Base-by-base conservation (phyloP, 2,797 vertebrate species). In the Oceanodroma leucorhoa region DNA sequence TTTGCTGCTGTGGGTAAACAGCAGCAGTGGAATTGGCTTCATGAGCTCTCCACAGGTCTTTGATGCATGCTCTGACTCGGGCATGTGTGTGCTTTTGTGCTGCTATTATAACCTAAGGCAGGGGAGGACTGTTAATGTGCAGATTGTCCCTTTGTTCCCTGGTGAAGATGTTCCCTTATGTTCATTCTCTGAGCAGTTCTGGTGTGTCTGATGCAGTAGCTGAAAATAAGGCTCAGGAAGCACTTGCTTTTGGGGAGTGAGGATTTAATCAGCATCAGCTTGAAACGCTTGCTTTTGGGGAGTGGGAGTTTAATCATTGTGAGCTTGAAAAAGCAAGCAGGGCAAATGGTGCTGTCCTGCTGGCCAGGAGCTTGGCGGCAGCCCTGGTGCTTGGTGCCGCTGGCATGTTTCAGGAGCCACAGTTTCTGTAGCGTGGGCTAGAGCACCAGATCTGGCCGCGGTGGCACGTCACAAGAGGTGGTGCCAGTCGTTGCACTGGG, bases 391-490 rank as follows among this genome's bases (percentile, higher is more conserved):
- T n/a, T 6, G 23, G 22, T 62, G 67, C 38, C 6, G 7, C 27
- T 20, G 62, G 15, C 2, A 6, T 34, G 30, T 34, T 76, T 80
- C 10, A 8, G 72, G 67, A 62, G 14, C 43, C n/a, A 2, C 34
- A 3, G 40, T 34, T 36, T 8, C 38, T 32, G 41, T 24, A 34
- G 73, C 58, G 11, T 46, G 61, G 11, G 45, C 46, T 7, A 30
- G n/a, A 53, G 43, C 29, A 34, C 34, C 4, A 2, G 43, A 1
- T 54, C 43, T 18, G 15, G 46, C 62, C 2, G 0, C 2, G 0
- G 22, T 38, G 36, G 16, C 51, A 32, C 1, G 0, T 61, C 50
- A 7, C 27, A 4, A 11, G 50, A n/a, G 40, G 20, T 13, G 40
- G 30, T 60, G 32, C n/a, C n/a, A 12, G 45, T 34, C 5, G 14